phyloP scores from a whole-genome alignment of 2,113 vertebrate genomes.

The Puntigrus tetrazona region DNA sequence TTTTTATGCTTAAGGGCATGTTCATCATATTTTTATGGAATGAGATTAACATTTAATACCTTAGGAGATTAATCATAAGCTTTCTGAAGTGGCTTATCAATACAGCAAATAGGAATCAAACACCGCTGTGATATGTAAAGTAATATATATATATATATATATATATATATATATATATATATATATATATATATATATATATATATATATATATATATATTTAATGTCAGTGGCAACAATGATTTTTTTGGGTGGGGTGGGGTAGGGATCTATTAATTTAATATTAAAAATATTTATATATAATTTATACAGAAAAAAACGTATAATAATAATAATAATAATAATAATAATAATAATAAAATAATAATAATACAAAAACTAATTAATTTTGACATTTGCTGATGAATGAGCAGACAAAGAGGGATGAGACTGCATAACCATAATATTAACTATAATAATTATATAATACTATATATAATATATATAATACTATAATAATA shows the following conservation, averaged over 20 bases:
- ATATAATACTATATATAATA: no score
- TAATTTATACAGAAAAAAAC: background rate
- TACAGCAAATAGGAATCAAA: background rate
- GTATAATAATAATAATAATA: no score
- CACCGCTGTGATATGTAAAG: background rate
- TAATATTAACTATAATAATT: background rate
- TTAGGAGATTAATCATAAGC: background rate
- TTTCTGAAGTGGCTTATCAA: background rate
- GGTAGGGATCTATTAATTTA: background rate
- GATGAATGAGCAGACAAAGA: no score
- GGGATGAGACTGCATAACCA: background rate
- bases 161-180: no score
- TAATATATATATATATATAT: no score
- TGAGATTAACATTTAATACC: slow-evolving; percentile 11
- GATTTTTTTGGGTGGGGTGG: no score
- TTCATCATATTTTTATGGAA: background rate
- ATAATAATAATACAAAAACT: no score
- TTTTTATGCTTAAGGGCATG: slow-evolving; percentile 8
- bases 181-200: no score
- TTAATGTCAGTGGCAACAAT: no score
- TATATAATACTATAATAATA: no score
- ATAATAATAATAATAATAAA: no score
- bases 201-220: no score
- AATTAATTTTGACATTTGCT: background rate
- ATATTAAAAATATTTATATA: background rate